Evolutionary conservation across 1,140 invertebrate species (phyloP), one percentile per base, ranked within the genome.

Genomic region (Myzus persicae): DNA sequence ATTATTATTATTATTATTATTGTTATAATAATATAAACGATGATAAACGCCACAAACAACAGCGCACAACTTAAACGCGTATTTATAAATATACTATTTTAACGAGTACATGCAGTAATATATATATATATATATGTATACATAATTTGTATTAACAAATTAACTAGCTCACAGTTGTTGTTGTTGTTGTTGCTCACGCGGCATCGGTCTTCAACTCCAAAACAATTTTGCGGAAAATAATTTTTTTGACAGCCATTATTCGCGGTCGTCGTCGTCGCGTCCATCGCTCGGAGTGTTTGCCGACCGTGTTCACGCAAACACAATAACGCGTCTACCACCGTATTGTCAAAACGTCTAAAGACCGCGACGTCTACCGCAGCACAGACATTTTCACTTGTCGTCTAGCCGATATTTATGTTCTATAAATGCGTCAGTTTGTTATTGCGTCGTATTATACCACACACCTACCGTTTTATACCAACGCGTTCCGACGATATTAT

Each of bases 221-320:
- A 76, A 76, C 31, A 76, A 76, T 76, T 76, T 76, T 76, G 31
- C 59, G 14, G 59, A 76, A 20, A 76, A 76, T 76, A n/a, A n/a
- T 76, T 76, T 76, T 76, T 76, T 76, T 76, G 31, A 76, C 59
- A 76, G 59, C 59, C 59, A 76, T 76, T 76, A 76, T 76, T 76
- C 11, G n/a, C 59, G 18, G 59, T 76, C 59, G 14, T 67, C 59
- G 54, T 67, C 11, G 14, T 18, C 14, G 5, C 14, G 31, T 18
- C 59, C 31, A 3, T 76, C n/a, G n/a, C 59, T 76, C 59, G 59
- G 31, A 0, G n/a, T 76, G 59, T n/a, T n/a, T n/a, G 3, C 4
- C 59, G 1, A 67, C 59, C 59, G 59, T 3, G 59, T 67, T n/a
- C 59, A 67, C 4, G 54, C 59, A n/a, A n/a, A n/a, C n/a, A 76